Evolutionary conservation across 2,797 vertebrate genomes (phyloP), one percentile per base, ranked within the genome.

Genomic region (Brachyalestes nurse): DNA sequence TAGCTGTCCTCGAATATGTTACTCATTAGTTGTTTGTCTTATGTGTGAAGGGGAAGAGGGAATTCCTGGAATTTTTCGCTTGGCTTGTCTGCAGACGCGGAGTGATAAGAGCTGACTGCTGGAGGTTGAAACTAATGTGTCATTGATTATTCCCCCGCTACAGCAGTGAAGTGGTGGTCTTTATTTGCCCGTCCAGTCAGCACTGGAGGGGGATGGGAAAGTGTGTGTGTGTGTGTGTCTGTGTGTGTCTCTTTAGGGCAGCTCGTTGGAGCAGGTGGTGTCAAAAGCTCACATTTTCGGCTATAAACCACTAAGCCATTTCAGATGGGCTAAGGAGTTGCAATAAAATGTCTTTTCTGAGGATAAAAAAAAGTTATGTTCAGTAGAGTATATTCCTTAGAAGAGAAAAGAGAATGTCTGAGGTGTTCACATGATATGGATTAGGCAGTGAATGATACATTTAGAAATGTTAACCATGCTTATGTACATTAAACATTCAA

Each of bases 81-180:
- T 3, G n/a, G 60, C 82, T 79, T 45, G 78, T 55, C 76, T 66
- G 19, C 66, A 80, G 78, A 72, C 61, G 28, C 75, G 62, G 66
- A 78, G 69, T 57, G 79, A 81, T 74, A 75, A 79, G 65, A 77
- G 71, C 79, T 62, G 77, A 82, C 77, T 64, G 77, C 77, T 66
- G 65, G 69, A 79, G 78, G 82, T 82, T 86, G 72, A 81, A 80
- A 76, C 62, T 38, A 77, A 80, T 81, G 72, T 77, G 79, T 61
- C 82, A 85, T 85, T 66, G 83, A 87, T 83, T 82, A 78, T 81
- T 83, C 72, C 70, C 28, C 78, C 62, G 49, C 73, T 64, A 64
- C 53, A 55, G 69, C 42, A 25, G 53, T 69, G 69, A 53, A 70
- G 64, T 51, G 55, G 58, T 14, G 28, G 66, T 65, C 42, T 83